Evolutionary conservation across 2,113 vertebrate genomes (phyloP).

Genomic region (Chinchilla lanigera): DNA sequence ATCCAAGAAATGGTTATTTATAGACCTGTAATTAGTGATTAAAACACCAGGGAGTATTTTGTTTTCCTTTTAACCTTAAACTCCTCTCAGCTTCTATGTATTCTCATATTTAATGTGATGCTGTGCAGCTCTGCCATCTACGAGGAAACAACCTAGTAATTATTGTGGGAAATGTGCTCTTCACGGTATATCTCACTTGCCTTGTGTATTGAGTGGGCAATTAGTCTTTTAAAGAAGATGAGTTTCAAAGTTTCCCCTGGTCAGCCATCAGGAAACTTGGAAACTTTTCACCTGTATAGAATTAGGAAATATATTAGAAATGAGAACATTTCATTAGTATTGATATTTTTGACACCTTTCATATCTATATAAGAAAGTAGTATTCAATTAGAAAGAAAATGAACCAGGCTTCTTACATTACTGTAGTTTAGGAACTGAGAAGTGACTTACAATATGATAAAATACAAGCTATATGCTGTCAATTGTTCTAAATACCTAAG

Average conservation of each 20-base stretch:
- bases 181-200: neutral
- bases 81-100: conserved; percentile 29
- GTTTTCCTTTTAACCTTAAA: conserved; percentile 76
- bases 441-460: neutral
- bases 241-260: neutral
- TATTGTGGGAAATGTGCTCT: conserved; percentile 39
- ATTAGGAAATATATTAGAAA: neutral
- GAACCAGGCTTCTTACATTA: neutral
- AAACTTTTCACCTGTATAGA: neutral
- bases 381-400: neutral
- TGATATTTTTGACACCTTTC: neutral
- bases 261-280: conserved; percentile 26
- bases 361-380: neutral
- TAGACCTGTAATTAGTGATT: conserved; percentile 76
- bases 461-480: neutral
- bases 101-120: neutral
- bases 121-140: conserved; percentile 3
- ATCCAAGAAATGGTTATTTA: conserved; percentile 72
- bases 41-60: conserved; percentile 71
- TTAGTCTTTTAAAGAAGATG: conserved; percentile 63
- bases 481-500: conserved; percentile 1
- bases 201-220: conserved; percentile 15
- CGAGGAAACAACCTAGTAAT: conserved; percentile 52
- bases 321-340: conserved; percentile 15
- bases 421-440: neutral